Evolutionary conservation across 2,888 invertebrate species (phyloP).

Genomic region (Harmothoe impar): DNA sequence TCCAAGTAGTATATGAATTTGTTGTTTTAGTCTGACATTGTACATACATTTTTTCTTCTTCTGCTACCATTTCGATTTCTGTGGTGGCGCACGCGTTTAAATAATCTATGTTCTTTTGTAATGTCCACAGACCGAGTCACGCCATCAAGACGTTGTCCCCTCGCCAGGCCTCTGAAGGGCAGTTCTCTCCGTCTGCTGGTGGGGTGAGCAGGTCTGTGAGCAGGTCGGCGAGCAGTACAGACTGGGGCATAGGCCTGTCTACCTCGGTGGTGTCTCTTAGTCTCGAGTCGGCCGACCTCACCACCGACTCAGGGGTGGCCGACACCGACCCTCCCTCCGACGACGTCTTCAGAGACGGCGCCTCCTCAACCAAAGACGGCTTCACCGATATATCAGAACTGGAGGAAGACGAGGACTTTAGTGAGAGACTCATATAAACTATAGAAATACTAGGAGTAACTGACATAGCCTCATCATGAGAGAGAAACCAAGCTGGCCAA

Average conservation of each 20-base stretch:
- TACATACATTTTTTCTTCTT: too few species aligned
- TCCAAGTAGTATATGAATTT: too few species aligned
- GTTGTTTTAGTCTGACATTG: too few species aligned
- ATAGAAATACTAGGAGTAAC: background rate
- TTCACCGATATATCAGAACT: constrained; percentile 47
- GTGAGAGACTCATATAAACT: constrained; percentile 40
- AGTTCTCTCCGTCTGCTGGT: background rate
- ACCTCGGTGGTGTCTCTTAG: constrained; percentile 33
- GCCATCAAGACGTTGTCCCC: background rate
- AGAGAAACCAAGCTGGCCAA: too few species aligned
- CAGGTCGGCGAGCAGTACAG: background rate
- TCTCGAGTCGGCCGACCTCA: constrained; percentile 42
- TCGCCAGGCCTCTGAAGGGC: background rate
- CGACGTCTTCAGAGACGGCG: background rate
- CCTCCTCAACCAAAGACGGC: constrained; percentile 29
- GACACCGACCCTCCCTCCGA: constrained; percentile 9
- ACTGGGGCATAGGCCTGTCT: background rate
- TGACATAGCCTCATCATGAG: too few species aligned
- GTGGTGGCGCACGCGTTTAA: too few species aligned
- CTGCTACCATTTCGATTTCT: too few species aligned
- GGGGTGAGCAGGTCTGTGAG: background rate
- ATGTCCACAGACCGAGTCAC: constrained; percentile 24
- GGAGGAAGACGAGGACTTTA: constrained; percentile 43
- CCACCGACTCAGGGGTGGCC: constrained; percentile 46
- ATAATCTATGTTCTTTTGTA: too few species aligned